phyloP scores from a whole-genome alignment of 30 jellyfish, hydroid and myxozoan genomes.

The Clytia hemisphaerica region DNA sequence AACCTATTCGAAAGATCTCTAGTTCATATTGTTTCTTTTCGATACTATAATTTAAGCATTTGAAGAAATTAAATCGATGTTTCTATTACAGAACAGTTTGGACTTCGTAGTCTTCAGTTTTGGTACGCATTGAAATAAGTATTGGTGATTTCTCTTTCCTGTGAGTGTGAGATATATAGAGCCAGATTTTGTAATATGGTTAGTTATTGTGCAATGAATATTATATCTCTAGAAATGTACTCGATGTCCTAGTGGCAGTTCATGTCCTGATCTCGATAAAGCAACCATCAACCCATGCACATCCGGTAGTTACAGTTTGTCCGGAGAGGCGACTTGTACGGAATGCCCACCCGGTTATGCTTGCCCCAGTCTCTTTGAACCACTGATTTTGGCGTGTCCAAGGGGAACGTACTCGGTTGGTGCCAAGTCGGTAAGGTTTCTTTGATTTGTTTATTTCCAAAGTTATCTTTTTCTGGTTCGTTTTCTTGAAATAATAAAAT shows the following conservation, averaged over 20 bases:
- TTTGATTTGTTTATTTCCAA: neutral
- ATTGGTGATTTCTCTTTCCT: too few relatives aligned
- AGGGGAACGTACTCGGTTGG: slow-evolving; percentile 65
- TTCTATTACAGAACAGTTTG: too few relatives aligned
- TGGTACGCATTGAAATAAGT: too few relatives aligned
- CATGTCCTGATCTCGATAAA: slow-evolving; percentile 54
- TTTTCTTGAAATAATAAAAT: neutral
- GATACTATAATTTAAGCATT: too few relatives aligned
- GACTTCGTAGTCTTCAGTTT: too few relatives aligned
- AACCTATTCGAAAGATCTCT: too few relatives aligned
- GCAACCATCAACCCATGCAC: slow-evolving; percentile 48
- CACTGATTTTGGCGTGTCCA: slow-evolving; percentile 57
- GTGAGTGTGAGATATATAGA: too few relatives aligned
- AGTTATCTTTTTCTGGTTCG: neutral
- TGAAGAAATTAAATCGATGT: too few relatives aligned
- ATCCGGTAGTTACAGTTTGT: slow-evolving; percentile 67
- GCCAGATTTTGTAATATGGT: too few relatives aligned
- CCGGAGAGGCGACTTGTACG: slow-evolving; percentile 70
- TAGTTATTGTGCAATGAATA: neutral
- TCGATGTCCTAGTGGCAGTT: slow-evolving; percentile 84
- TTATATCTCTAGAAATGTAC: slow-evolving; percentile 58
- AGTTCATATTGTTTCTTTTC: too few relatives aligned
- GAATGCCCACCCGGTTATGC: slow-evolving; percentile 87
- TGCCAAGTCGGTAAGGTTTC: slow-evolving; percentile 50
- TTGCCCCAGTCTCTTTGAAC: slow-evolving; percentile 72